phyloP scores from a whole-genome alignment of 2,797 vertebrate genomes.

The Huso huso region DNA sequence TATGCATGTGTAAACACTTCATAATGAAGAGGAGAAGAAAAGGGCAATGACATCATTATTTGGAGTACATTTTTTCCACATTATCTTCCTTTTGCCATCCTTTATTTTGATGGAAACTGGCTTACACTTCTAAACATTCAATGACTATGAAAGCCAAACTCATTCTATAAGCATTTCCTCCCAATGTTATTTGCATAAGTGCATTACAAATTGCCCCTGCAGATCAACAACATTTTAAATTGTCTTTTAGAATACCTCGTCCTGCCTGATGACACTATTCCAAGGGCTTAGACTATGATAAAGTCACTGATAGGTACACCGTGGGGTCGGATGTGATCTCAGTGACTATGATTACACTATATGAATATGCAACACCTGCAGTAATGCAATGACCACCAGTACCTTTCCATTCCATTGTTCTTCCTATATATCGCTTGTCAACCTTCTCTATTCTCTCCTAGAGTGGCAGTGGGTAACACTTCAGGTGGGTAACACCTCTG shows the following conservation, averaged over 20 bases:
- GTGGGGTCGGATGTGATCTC: not conserved
- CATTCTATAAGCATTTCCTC: not conserved
- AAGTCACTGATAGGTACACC: not conserved
- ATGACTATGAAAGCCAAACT: not conserved
- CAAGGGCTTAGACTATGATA: not conserved
- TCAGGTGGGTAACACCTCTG: no score
- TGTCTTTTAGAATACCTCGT: not conserved
- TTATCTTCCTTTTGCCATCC: not conserved
- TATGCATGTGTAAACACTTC: not conserved
- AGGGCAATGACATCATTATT: not conserved
- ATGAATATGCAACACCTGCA: conserved; percentile 4
- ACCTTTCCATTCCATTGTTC: not conserved
- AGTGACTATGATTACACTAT: not conserved
- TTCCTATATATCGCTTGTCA: not conserved
- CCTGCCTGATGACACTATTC: not conserved
- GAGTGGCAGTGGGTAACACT: no score
- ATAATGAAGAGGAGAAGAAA: not conserved
- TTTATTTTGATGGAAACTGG: not conserved
- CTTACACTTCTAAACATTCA: not conserved
- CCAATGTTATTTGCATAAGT: conserved; percentile 2
- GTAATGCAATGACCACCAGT: not conserved
- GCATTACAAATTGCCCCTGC: not conserved
- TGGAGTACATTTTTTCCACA: not conserved
- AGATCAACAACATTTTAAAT: not conserved
- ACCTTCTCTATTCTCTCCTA: not conserved